Base-by-base conservation (phyloP, 2,888 invertebrate species). In the Andrena chrysosceles region DNA sequence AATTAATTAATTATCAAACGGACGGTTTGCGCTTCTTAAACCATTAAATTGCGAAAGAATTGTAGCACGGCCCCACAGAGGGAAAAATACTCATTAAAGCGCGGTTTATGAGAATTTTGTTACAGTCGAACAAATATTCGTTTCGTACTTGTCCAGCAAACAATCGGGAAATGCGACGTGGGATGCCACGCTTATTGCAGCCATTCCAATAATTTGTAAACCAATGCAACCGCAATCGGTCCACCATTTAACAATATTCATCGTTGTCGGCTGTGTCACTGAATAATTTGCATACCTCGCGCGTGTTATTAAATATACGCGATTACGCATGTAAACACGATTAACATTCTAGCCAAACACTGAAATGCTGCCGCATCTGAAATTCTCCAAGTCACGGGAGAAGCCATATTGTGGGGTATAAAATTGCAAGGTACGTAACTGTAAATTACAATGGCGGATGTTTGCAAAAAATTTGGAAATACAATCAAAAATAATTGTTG, bases 211-310 rank as follows among this genome's bases (percentile, higher is more conserved):
- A 78, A 78, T 78, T 78, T 62, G 77, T 78, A 68, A 78, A 78
- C 74, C 77, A 26, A 60, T 31, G 74, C 62, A n/a, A 67, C 74
- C 67, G 77, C 74, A 78, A 78, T 74, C 74, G 60, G 67, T 23
- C 74, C 67, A 74, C 67, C 77, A 62, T 78, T 78, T 78, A 78
- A 78, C 77, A 67, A 78, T 78, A 74, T 68, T 74, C 77, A 78
- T 78, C 74, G 74, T n/a, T 20, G 31, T 54, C 74, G 52, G 29
- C 42, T 42, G 74, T 74, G 73, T 67, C 74, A 35, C 74, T 68
- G 77, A 74, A 74, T 78, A 74, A 74, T 78, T 78, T 62, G 62
- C 74, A 49, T 62, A 67, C 23, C 42, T 31, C 67, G 42, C 31
- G 31, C 8, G 31, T 13, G 52, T 68, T 62, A 54, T 67, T 33